Evolutionary conservation across 2,888 invertebrate genomes (phyloP).

Genomic region (Synanthedon formicaeformis): DNA sequence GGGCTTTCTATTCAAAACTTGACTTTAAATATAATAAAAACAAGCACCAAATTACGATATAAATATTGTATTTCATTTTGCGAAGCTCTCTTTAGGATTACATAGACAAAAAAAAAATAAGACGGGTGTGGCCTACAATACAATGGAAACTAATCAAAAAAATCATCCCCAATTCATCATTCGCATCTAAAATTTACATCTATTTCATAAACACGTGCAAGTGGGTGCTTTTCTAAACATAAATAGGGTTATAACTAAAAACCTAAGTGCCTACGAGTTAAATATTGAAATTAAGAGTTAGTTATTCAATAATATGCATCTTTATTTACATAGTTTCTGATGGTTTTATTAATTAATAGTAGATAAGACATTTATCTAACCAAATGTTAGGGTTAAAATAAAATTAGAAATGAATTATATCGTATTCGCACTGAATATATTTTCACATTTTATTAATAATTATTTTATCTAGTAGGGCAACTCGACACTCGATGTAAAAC

Average conservation of each 20-base stretch:
- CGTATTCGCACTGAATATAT: no score
- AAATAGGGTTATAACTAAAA: conserved; percentile 40
- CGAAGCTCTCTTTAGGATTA: background rate
- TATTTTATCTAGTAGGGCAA: no score
- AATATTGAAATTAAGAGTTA: background rate
- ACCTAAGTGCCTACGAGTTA: conserved; percentile 3
- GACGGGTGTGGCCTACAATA: background rate
- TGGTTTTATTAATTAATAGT: no score
- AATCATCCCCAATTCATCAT: conserved; percentile 54
- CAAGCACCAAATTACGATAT: conserved; percentile 67
- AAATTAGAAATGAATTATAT: no score
- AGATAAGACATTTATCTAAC: no score
- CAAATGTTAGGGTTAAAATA: no score
- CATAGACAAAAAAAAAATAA: background rate
- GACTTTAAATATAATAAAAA: conserved; percentile 41
- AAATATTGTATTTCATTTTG: conserved; percentile 8
- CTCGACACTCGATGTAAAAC: no score
- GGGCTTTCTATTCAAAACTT: conserved; percentile 57
- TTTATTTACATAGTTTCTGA: no score
- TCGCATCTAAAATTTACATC: conserved; percentile 29
- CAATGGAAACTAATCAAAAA: background rate
- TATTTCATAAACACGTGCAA: conserved; percentile 23
- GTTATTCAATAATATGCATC: no score
- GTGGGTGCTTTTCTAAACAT: conserved; percentile 45
- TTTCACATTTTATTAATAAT: no score